Percentiles rank a stretch among this genome's conserved stretches.
Evolutionary conservation across 2,888 invertebrate genomes (phyloP).

Genomic region (Metellina segmentata): DNA sequence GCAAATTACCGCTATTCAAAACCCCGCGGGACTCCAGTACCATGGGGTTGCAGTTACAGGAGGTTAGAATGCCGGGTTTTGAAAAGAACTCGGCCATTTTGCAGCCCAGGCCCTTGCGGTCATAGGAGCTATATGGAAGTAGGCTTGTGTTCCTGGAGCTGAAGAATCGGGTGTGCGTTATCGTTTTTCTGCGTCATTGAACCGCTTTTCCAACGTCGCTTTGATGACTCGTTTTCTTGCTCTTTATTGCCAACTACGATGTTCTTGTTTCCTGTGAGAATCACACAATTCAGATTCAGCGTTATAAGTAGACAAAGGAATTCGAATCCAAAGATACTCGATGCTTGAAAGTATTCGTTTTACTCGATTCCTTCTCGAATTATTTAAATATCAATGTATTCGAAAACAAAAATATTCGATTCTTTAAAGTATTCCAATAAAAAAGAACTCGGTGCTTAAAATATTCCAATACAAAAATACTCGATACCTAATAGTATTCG

Average conservation of each 20-base stretch:
- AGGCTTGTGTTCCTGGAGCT: neutral
- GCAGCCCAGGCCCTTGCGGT: constrained; percentile 6
- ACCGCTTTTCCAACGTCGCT: neutral
- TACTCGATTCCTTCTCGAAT: too few species aligned
- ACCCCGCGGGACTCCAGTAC: constrained; percentile 1
- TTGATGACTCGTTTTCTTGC: constrained; percentile 11
- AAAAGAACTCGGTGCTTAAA: too few species aligned
- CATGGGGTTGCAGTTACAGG: constrained; percentile 20
- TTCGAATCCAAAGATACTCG: too few species aligned
- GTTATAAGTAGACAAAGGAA: too few species aligned
- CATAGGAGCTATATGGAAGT: neutral
- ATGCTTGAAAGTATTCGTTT: too few species aligned
- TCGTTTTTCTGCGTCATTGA: constrained; percentile 48
- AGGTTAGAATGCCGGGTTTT: constrained; percentile 44
- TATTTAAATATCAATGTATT: too few species aligned
- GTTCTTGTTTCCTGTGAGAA: neutral
- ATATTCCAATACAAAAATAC: too few species aligned
- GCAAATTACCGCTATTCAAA: constrained; percentile 71
- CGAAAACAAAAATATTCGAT: too few species aligned
- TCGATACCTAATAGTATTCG: too few species aligned
- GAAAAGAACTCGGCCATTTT: constrained; percentile 64
- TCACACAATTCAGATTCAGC: too few species aligned
- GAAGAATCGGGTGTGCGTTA: neutral
- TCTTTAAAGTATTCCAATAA: too few species aligned
- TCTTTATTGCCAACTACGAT: neutral